Evolutionary conservation across 2,797 vertebrate genomes (phyloP), one percentile per base, ranked within the genome.

Genomic region (Hemitrygon akajei): DNA sequence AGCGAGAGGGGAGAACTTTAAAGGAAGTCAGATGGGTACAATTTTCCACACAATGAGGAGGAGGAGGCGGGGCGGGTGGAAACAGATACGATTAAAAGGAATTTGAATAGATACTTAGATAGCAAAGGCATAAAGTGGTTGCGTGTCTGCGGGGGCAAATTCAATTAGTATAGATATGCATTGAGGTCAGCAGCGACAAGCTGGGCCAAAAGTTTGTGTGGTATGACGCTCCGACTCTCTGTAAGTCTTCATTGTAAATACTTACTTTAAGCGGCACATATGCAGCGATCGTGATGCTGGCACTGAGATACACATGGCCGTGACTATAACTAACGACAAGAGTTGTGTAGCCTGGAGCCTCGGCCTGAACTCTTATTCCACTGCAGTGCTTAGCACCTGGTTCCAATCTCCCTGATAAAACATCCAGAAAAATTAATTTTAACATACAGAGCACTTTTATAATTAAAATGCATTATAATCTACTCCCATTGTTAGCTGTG

Each of bases 261-360:
- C 98, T 98, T 95, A 99, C 99, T 95, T 94, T 97, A 76, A 99
- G 96, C 0, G 98, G 98, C 12, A 97, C 96, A 94, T 98, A 97
- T 75, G 98, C 97, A 1, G 98, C 98, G 0, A 99, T 97, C 94
- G 97, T 97, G 96, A 99, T 98, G 95, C 97, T 97, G 94, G 98
- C 97, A 0, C 96, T 98, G 93, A 99, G 97, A 94, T 97, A 97
- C 91, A 98, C 73, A 0, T 96, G 97, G 93, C 97, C 96, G 0
- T 98, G 97, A 6, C 2, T 95, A 94, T 97, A 97, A 94, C 96
- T 97, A 75, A 96, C 97, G 0, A 95, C 94, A 77, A 97, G 95
- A 0, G 94, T 84, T 3, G 96, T 96, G 94, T 97, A 97, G 0
- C 99, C 98, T 27, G 97, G 97, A 37, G 96, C 94, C 94, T 98